phyloP scores from a whole-genome alignment of 2,888 invertebrate species.

The Ethmia dodecea region DNA sequence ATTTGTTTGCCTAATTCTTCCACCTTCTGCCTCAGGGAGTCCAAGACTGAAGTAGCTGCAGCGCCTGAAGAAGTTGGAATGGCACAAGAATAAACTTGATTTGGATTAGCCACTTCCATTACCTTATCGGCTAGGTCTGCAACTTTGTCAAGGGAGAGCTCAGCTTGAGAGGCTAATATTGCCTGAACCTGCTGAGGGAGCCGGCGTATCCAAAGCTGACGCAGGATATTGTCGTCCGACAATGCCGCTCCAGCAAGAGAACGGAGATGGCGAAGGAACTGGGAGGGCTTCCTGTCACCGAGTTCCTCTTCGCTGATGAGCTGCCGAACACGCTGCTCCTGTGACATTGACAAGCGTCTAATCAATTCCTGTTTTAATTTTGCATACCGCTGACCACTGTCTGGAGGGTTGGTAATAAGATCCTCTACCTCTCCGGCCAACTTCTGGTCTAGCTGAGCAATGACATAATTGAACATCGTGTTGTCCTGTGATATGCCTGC shows the following conservation, averaged over 20 bases:
- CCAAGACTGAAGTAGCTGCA: too few species aligned
- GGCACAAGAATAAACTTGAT: background rate
- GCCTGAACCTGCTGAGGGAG: slow-evolving; percentile 7
- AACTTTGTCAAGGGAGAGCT: slow-evolving; percentile 5
- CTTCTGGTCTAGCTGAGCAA: background rate
- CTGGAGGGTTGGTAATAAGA: background rate
- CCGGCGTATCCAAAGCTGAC: slow-evolving; percentile 7
- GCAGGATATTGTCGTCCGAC: slow-evolving; percentile 3
- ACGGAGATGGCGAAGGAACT: slow-evolving; percentile 10
- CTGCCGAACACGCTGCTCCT: background rate
- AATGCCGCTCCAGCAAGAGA: slow-evolving; percentile 6
- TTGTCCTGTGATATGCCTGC: background rate
- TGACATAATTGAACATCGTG: background rate
- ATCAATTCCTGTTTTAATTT: background rate
- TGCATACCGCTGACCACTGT: background rate
- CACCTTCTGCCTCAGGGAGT: background rate
- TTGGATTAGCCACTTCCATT: background rate
- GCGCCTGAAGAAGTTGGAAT: background rate
- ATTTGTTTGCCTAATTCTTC: slow-evolving; percentile 1
- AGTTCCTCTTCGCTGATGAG: background rate
- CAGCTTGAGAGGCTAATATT: slow-evolving; percentile 1
- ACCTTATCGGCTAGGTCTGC: slow-evolving; percentile 9
- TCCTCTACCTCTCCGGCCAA: background rate
- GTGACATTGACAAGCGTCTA: background rate
- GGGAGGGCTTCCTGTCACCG: slow-evolving; percentile 8